Evolutionary conservation across 2,113 vertebrate species (phyloP), one percentile per base, ranked within the genome.

Genomic region (Chaenogobius annularis): DNA sequence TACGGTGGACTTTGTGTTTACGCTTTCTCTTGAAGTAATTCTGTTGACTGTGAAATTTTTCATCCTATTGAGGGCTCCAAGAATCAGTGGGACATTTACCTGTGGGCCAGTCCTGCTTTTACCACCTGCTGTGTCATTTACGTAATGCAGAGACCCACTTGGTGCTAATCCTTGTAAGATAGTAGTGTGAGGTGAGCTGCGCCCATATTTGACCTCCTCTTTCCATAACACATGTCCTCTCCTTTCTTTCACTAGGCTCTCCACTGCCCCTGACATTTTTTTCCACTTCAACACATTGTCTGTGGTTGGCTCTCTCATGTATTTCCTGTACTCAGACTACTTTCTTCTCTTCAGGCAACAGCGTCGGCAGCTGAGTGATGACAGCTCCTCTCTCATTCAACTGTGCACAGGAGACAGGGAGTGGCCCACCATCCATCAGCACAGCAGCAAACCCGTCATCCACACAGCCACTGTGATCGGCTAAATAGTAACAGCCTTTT

Each of bases 401-500:
- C 76, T 72, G 68, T 73, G 88, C 88, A 81, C 72, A 75, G 73
- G 75, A 82, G 83, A 82, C 82, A 87, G 91, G 90, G 88, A 89
- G 89, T 66, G 84, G 83, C 85, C 78, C 66, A 83, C 82, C 78
- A 78, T 92, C 91, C 80, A 65, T 91, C 91, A 90, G 72, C 86
- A 78, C 73, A 26, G 80, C 86, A 83, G 83, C 86, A 80, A 90
- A 75, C 82, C 72, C 70, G 66, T 83, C 85, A 83, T 85, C 89
- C 85, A 90, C 87, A 91, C 91, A 90, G 83, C 82, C 75, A 85
- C 82, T 85, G 83, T 89, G 90, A 91, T 89, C 83, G 83, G 85
- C 82, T 90, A 90, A 92, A 92, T 85, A 93, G 91, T 92, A 90
- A 92, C 89, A 23, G 73, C 74, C 83, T 87, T 88, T 90, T 84